Conservation (phyloP, 2,113 vertebrate species). For the Carlito syrichta region DNA sequence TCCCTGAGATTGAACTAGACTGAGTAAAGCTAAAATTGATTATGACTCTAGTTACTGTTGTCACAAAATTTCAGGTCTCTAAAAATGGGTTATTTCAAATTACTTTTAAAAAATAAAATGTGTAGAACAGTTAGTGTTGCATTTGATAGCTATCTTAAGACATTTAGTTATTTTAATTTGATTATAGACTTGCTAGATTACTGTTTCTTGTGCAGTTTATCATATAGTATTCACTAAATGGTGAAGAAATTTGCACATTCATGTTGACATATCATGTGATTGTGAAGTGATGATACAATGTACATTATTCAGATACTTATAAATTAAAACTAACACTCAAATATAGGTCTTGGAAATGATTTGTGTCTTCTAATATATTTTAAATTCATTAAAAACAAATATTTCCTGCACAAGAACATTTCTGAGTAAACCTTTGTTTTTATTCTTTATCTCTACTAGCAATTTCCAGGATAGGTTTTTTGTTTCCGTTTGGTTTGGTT, state of each 20-base stretch:
- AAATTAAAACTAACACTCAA: slow-evolving; percentile 12
- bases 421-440: neutral
- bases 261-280: neutral
- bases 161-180: neutral
- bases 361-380: neutral
- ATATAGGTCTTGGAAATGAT: neutral
- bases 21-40: neutral
- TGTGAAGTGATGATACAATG: neutral
- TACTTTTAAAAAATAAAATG: no score
- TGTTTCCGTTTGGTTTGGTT: neutral
- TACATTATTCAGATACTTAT: neutral
- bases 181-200: neutral
- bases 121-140: neutral
- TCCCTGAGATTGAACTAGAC: neutral
- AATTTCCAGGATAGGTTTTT: neutral
- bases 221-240: neutral
- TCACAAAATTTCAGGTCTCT: neutral
- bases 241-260: neutral
- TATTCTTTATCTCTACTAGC: neutral
- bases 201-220: neutral
- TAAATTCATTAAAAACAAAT: neutral
- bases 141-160: slow-evolving; percentile 18
- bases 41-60: neutral
- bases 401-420: neutral
- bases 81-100: neutral